phyloP scores from a whole-genome alignment of 2,888 invertebrate species.

The Keiferia lycopersicella region DNA sequence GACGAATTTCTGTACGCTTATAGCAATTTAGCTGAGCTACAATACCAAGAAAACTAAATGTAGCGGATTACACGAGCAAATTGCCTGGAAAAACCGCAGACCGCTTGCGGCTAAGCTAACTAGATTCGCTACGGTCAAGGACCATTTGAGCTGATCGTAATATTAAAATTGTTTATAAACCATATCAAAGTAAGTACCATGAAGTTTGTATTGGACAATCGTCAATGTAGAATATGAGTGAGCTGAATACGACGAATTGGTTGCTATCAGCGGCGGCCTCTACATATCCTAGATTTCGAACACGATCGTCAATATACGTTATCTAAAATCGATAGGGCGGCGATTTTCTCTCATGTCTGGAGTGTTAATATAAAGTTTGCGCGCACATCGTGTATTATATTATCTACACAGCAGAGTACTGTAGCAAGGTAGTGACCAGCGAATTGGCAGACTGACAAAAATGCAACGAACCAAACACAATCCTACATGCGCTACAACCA shows the following conservation, averaged over 20 bases:
- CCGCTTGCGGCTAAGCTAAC: slow-evolving; percentile 31
- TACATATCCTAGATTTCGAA: background rate
- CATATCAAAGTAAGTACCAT: background rate
- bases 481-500: slow-evolving; percentile 37
- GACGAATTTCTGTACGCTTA: background rate
- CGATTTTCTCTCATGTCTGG: slow-evolving; percentile 1
- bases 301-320: background rate
- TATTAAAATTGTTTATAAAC: background rate
- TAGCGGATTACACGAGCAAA: slow-evolving; percentile 14
- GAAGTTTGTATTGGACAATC: background rate
- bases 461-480: slow-evolving; percentile 55
- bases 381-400: background rate
- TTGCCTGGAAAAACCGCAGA: slow-evolving; percentile 44
- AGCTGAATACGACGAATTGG: background rate
- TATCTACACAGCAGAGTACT: background rate
- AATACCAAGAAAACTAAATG: slow-evolving; percentile 2
- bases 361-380: slow-evolving; percentile 14
- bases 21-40: background rate
- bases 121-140: slow-evolving; percentile 10
- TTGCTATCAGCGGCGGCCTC: background rate
- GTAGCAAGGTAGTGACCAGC: slow-evolving; percentile 40
- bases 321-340: background rate
- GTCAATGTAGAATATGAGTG: background rate
- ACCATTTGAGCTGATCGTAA: slow-evolving; percentile 5
- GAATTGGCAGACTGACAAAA: slow-evolving; percentile 74